These are phyloP conservation scores for Myathropa florea DNA, from an alignment of 2,888 invertebrate species.

Conservation along the genomic window DNA sequence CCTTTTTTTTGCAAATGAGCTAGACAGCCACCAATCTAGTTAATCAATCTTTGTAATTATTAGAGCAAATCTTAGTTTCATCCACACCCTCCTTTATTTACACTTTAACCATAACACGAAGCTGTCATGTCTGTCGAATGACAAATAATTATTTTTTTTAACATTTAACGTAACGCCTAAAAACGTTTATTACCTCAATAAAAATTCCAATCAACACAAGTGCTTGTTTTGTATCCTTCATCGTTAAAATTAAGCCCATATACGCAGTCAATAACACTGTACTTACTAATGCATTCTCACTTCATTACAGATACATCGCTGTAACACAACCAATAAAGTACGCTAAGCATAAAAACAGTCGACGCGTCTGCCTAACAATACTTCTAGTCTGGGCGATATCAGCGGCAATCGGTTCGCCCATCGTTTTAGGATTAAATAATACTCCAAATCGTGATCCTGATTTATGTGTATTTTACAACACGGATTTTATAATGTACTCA, in stretches of 20 bases:
- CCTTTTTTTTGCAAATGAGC: too few relatives aligned
- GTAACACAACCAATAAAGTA: constrained; percentile 99
- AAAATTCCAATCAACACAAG: not conserved
- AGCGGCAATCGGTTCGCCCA: constrained; percentile 96
- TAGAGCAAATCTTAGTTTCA: too few relatives aligned
- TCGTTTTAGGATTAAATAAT: constrained; percentile 97
- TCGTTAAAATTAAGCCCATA: not conserved
- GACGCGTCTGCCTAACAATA: constrained; percentile 96
- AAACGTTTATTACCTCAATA: not conserved
- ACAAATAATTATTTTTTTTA: not conserved
- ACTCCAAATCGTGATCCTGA: constrained; percentile 91
- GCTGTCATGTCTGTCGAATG: too few relatives aligned
- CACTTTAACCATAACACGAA: too few relatives aligned
- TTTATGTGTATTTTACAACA: constrained; percentile 97
- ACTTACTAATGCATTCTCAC: constrained; percentile 48
- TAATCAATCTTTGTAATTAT: too few relatives aligned
- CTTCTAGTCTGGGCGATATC: constrained; percentile 97
- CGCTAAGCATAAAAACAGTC: constrained; percentile 98
- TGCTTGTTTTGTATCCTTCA: not conserved
- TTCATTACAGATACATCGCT: constrained; percentile 94
- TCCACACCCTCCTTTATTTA: too few relatives aligned
- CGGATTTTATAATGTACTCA: constrained; percentile 98
- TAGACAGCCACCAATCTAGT: too few relatives aligned
- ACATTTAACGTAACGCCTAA: too few relatives aligned
- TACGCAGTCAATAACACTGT: not conserved